A percentile compares a stretch with the other conserved stretches of the same genome.
phyloP scores from a whole-genome alignment of 2,888 invertebrate species.

The Torymus aiolomorphi region DNA sequence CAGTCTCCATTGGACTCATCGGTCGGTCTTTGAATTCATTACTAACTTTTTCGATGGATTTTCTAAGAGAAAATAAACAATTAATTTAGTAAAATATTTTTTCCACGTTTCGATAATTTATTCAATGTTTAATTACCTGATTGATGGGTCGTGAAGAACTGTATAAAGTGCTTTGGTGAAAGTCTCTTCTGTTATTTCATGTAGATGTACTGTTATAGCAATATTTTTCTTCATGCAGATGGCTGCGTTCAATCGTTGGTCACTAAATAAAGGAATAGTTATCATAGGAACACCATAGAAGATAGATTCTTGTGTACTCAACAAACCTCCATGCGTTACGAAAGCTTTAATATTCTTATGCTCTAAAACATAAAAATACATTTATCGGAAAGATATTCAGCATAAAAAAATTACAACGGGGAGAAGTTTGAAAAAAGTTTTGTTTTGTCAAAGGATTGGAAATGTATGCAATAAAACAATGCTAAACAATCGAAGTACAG shows the following conservation, averaged over 20 bases:
- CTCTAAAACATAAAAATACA: conserved; percentile 56
- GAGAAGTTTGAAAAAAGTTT: no score
- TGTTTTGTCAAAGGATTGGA: no score
- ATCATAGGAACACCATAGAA: conserved; percentile 64
- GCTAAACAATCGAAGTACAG: no score
- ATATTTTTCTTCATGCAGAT: conserved; percentile 60
- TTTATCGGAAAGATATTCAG: no score
- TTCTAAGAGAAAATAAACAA: background rate
- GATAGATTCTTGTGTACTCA: conserved; percentile 64
- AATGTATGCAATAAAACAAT: no score
- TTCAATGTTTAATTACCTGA: no score
- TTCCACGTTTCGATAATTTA: conserved; percentile 39
- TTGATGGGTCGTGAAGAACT: conserved; percentile 67
- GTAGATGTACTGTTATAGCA: conserved; percentile 58
- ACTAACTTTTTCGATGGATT: background rate
- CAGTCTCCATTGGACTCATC: conserved; percentile 78
- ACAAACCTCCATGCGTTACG: conserved; percentile 67
- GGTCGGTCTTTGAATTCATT: conserved; percentile 76
- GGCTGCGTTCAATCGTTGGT: conserved; percentile 65
- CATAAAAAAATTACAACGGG: no score
- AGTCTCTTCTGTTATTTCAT: conserved; percentile 69
- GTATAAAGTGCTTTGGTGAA: conserved; percentile 70
- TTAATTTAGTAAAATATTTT: background rate
- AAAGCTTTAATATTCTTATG: conserved; percentile 66
- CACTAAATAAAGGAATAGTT: conserved; percentile 65